Base-by-base conservation (phyloP, 2,888 invertebrate species). In the Aphelenchoides bicaudatus region DNA sequence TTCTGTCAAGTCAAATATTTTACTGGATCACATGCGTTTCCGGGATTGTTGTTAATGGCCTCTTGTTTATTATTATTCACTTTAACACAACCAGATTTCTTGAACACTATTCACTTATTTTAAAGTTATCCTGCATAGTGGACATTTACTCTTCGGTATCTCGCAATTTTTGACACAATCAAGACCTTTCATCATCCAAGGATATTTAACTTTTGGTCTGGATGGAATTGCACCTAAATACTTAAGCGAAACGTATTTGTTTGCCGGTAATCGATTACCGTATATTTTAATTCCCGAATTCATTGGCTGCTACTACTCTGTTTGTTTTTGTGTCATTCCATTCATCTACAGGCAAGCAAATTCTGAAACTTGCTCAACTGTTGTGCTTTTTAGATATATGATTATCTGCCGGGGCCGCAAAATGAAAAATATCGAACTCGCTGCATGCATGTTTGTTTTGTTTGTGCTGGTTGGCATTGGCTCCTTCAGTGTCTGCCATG, bases 281-380 rank as follows among this genome's bases (percentile, higher is more conserved):
- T 43, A 43, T n/a, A 19, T 43, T n/a, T 21, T 43, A 8, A 43
- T 43, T 8, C 43, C 43, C 23, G 43, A 43, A 21, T 43, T 21
- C 43, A n/a, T 43, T 43, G 43, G 43, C 10, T 43, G 43, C 43
- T 43, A 43, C 25, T 43, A 21, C n/a, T 43, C 43, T 21, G 43
- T 43, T 25, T 43, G 43, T 25, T 43, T 21, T 25, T 19, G 43
- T n/a, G 16, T 19, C 23, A 25, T 43, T 10, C 43, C 43, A n/a
- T 43, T 43, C 43, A 43, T 43, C 43, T 43, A 43, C 23, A 19
- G 43, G n/a, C n/a, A n/a, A n/a, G n/a, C n/a, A n/a, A n/a, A n/a
- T n/a, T n/a, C n/a, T n/a, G n/a, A n/a, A n/a, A n/a, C n/a, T n/a
- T n/a, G n/a, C n/a, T n/a, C n/a, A n/a, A n/a, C n/a, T n/a, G n/a